phyloP scores from a whole-genome alignment of 2,888 invertebrate species.

The Ormyrus rosae region DNA sequence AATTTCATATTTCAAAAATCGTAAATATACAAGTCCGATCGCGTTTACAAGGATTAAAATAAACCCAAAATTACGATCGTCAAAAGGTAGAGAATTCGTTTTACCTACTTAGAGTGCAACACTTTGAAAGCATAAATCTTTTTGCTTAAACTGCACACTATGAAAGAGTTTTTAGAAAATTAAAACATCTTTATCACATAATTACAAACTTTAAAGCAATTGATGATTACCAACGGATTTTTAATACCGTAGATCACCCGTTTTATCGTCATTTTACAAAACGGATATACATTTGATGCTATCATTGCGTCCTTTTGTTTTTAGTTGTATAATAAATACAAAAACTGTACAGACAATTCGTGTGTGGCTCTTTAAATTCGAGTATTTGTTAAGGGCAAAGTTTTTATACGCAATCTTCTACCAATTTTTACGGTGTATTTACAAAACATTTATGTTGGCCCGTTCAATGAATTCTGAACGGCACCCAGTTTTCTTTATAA shows the following conservation, averaged over 20 bases:
- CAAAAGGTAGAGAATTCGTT: constrained; percentile 13
- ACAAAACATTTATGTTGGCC: constrained; percentile 30
- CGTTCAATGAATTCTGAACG: constrained; percentile 8
- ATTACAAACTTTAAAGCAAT: constrained; percentile 25
- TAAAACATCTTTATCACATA: constrained; percentile 21
- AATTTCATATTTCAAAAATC: constrained; percentile 38
- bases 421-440: constrained; percentile 24
- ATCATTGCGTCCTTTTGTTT: constrained; percentile 28
- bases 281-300: constrained; percentile 8
- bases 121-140: background rate
- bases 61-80: background rate
- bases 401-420: constrained; percentile 46
- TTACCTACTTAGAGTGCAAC: background rate
- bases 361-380: constrained; percentile 21
- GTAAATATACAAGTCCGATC: constrained; percentile 32
- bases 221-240: constrained; percentile 38
- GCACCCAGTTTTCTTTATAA: constrained; percentile 12
- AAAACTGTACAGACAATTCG: constrained; percentile 43
- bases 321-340: constrained; percentile 50
- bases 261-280: constrained; percentile 20
- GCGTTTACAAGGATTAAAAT: background rate
- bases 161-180: constrained; percentile 19
- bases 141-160: background rate
- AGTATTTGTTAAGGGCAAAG: constrained; percentile 33
- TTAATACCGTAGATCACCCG: constrained; percentile 35